Conservation (phyloP, 1,140 invertebrate species). For the Coenobita brevimanus region DNA sequence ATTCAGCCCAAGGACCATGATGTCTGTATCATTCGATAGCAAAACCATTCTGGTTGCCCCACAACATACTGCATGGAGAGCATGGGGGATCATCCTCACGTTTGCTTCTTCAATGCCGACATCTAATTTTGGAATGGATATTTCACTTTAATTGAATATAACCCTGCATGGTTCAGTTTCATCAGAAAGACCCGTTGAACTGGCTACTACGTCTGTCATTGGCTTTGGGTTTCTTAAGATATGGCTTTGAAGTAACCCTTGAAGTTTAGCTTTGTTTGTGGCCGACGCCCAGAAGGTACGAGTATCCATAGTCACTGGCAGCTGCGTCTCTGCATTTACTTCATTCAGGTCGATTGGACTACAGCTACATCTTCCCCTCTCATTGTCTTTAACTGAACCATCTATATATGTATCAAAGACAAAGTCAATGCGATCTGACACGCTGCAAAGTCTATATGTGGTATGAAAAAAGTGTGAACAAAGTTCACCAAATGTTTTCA, state of each 20-base stretch:
- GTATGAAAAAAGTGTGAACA: not conserved
- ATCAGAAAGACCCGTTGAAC: not conserved
- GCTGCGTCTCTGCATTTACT: conserved; percentile 16
- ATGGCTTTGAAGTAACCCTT: not conserved
- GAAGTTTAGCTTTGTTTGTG: not conserved
- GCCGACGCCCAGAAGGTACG: not conserved
- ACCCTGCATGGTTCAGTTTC: not conserved
- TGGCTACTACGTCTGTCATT: not conserved
- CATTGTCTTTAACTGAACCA: conserved; percentile 12
- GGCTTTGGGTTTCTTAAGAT: not conserved
- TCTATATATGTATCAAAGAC: conserved; percentile 11
- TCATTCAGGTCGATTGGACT: conserved; percentile 15
- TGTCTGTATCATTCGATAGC: not conserved
- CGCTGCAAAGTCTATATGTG: not conserved
- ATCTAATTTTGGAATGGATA: not conserved
- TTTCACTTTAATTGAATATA: not conserved
- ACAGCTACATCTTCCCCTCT: not conserved
- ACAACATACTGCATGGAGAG: conserved; percentile 6
- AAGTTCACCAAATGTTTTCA: not conserved
- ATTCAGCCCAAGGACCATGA: conserved; percentile 15
- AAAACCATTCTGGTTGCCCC: not conserved
- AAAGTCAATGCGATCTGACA: not conserved
- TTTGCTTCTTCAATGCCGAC: not conserved
- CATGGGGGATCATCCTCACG: conserved; percentile 1
- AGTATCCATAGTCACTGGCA: not conserved